Conservation (phyloP, 2,113 vertebrate species). For the Carassius auratus region DNA sequence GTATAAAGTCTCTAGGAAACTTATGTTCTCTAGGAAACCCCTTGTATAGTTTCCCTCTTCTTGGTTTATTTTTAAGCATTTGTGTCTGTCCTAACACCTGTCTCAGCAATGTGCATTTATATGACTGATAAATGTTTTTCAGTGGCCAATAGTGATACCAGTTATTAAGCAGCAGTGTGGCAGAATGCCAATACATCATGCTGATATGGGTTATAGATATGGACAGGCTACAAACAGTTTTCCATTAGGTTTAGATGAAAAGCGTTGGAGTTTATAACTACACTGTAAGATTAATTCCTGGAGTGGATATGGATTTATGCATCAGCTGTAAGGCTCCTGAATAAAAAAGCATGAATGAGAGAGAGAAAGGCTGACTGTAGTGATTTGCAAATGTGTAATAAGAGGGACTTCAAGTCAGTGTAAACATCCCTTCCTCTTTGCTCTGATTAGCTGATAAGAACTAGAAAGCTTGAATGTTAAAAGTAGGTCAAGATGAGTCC, state of each 20-base stretch:
- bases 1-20: too few relatives aligned
- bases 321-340: constrained; percentile 2
- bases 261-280: neutral
- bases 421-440: constrained; percentile 77
- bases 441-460: constrained; percentile 71
- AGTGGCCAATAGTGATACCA: neutral
- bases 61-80: neutral
- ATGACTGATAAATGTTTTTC: neutral
- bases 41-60: neutral
- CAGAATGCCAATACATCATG: neutral
- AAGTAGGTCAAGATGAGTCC: constrained; percentile 53
- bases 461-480: constrained; percentile 75
- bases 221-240: constrained; percentile 41
- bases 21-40: too few relatives aligned
- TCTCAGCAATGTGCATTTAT: neutral
- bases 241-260: constrained; percentile 28
- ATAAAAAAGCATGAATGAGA: constrained; percentile 1
- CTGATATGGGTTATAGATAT: neutral
- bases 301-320: neutral
- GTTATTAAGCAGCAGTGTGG: neutral
- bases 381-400: constrained; percentile 64
- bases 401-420: constrained; percentile 62
- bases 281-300: neutral
- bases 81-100: neutral
- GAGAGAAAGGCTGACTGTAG: constrained; percentile 52